These are phyloP conservation scores for Phanerotoma sp. DNA, from an alignment of 2,888 invertebrate genomes.

Conservation along the genomic window DNA sequence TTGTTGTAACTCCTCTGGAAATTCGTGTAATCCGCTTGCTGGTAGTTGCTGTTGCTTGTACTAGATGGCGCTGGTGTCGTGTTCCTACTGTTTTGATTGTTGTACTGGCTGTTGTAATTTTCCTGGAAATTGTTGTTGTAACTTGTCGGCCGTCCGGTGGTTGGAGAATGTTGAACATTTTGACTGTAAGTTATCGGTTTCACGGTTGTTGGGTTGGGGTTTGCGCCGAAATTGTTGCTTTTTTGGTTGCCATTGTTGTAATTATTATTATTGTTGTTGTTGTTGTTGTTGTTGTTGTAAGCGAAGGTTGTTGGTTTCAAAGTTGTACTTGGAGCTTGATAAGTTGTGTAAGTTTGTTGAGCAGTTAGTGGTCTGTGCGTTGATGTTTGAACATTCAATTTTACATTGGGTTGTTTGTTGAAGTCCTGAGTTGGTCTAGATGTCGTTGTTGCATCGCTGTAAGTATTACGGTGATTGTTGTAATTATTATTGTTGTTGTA, in stretches of 20 bases:
- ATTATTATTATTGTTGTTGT: constrained; percentile 24
- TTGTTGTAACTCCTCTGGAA: constrained; percentile 48
- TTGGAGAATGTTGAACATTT: constrained; percentile 28
- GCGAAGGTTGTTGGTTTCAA: constrained; percentile 36
- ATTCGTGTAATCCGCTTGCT: constrained; percentile 44
- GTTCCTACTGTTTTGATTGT: constrained; percentile 28
- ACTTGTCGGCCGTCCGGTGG: constrained; percentile 40
- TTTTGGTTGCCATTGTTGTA: constrained; percentile 33
- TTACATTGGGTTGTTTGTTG: constrained; percentile 34
- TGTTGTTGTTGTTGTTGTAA: constrained; percentile 34
- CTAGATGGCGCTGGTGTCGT: constrained; percentile 44
- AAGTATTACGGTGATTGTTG: constrained; percentile 34
- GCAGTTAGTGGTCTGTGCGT: constrained; percentile 46
- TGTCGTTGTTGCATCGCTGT: constrained; percentile 30
- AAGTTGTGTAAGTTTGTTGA: constrained; percentile 43
- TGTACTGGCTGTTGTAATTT: constrained; percentile 36
- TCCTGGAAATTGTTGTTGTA: constrained; percentile 39
- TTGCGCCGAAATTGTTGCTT: constrained; percentile 30
- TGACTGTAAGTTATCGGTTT: constrained; percentile 32
- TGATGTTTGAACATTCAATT: constrained; percentile 35
- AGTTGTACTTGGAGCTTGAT: constrained; percentile 45
- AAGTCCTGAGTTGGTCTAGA: constrained; percentile 4
- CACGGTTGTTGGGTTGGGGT: constrained; percentile 26
- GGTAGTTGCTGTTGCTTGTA: constrained; percentile 47
- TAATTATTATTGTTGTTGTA: constrained; percentile 30